These are phyloP conservation scores for Tachysurus vachellii DNA, from an alignment of 2,113 vertebrate genomes.

Conservation along the genomic window DNA sequence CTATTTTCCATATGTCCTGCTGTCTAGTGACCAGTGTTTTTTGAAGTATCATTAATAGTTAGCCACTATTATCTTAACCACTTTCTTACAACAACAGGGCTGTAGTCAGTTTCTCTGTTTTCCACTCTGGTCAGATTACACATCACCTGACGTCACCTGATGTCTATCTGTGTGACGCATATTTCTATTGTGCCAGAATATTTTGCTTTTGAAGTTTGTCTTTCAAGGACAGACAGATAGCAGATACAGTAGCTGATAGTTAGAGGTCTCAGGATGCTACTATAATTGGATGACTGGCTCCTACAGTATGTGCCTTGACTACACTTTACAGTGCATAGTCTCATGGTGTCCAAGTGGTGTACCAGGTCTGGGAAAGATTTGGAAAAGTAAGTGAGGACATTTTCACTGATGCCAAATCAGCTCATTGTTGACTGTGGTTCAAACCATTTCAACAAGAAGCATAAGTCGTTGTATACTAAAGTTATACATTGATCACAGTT, in stretches of 20 bases:
- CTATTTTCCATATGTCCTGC: neutral
- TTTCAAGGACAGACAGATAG: neutral
- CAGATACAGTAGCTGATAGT: neutral
- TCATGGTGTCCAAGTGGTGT: neutral
- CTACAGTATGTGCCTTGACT: neutral
- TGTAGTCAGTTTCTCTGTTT: neutral
- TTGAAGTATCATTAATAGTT: neutral
- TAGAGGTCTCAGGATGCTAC: neutral
- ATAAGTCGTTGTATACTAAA: neutral
- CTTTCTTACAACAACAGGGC: neutral
- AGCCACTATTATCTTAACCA: neutral
- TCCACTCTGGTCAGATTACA: neutral
- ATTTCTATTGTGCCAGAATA: neutral
- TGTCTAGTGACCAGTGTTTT: neutral
- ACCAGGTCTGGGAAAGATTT: neutral
- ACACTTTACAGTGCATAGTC: neutral
- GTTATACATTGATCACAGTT: neutral
- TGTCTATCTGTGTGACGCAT: neutral
- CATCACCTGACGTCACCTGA: neutral
- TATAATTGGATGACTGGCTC: neutral
- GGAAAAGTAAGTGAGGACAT: neutral
- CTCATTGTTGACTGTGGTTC: neutral
- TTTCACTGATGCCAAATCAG: neutral
- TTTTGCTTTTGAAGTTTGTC: neutral
- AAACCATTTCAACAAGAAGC: neutral